Evolutionary conservation across 2,797 vertebrate genomes (phyloP).

Genomic region (Ptychobarbus kaznakovi): DNA sequence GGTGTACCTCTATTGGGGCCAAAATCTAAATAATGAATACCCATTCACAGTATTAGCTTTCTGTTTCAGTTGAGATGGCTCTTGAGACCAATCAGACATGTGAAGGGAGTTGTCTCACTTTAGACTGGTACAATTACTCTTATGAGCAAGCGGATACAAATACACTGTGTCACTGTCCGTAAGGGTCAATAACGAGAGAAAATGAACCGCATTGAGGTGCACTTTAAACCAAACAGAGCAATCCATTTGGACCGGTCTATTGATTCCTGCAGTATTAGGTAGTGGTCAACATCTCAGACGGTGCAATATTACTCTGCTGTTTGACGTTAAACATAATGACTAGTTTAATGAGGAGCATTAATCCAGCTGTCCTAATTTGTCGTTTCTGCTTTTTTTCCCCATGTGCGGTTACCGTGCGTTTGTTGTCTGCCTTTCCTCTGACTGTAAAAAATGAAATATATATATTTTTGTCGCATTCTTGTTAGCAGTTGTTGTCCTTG

Average conservation of each 20-base stretch:
- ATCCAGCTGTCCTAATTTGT: slow-evolving; percentile 68
- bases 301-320: slow-evolving; percentile 45
- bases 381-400: slow-evolving; percentile 60
- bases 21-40: slow-evolving; percentile 69
- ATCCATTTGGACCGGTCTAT: slow-evolving; percentile 27
- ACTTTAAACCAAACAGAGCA: slow-evolving; percentile 38
- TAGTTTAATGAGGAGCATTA: slow-evolving; percentile 39
- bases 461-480: slow-evolving; percentile 63
- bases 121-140: slow-evolving; percentile 20
- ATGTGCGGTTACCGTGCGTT: slow-evolving; percentile 58
- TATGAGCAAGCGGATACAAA: neutral
- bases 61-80: slow-evolving; percentile 60
- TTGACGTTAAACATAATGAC: slow-evolving; percentile 34
- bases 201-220: slow-evolving; percentile 16
- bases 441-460: slow-evolving; percentile 67
- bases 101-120: slow-evolving; percentile 18
- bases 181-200: slow-evolving; percentile 9
- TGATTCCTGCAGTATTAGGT: slow-evolving; percentile 57
- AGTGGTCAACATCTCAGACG: slow-evolving; percentile 39
- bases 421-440: slow-evolving; percentile 60
- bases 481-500: slow-evolving; percentile 70
- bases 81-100: slow-evolving; percentile 27
- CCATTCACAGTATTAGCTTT: slow-evolving; percentile 67
- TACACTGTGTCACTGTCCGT: neutral
- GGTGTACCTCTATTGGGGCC: slow-evolving; percentile 60